phyloP scores from a whole-genome alignment of 2,797 vertebrate genomes.

The Gymnodraco acuticeps region DNA sequence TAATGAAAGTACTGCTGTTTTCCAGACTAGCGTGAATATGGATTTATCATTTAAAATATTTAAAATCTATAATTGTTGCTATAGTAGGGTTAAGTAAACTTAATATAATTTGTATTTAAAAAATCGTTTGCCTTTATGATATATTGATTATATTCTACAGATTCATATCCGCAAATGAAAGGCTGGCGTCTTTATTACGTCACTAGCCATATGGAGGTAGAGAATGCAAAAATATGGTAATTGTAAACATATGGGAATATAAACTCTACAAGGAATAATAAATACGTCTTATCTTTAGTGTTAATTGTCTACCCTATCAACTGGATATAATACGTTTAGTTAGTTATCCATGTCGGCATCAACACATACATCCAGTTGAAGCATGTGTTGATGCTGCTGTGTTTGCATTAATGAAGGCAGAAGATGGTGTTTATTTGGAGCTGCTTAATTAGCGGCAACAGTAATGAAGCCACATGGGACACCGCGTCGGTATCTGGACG shows the following conservation, averaged over 20 bases:
- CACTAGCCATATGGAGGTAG: background rate
- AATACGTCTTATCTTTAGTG: slow-evolving; percentile 11
- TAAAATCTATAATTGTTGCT: background rate
- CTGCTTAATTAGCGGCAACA: slow-evolving; percentile 83
- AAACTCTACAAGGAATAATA: slow-evolving; percentile 7
- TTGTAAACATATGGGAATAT: slow-evolving; percentile 30
- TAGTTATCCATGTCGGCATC: slow-evolving; percentile 54
- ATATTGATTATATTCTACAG: slow-evolving; percentile 21
- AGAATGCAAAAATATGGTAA: slow-evolving; percentile 4
- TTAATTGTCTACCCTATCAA: slow-evolving; percentile 32
- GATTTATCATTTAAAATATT: background rate
- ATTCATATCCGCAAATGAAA: slow-evolving; percentile 18
- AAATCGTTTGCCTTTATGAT: background rate
- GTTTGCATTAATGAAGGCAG: slow-evolving; percentile 80
- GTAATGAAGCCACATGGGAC: slow-evolving; percentile 84
- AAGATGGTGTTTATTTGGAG: slow-evolving; percentile 82
- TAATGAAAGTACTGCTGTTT: background rate
- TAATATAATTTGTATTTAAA: background rate
- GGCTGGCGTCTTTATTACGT: background rate
- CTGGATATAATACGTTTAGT: slow-evolving; percentile 42
- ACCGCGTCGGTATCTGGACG: slow-evolving; percentile 77
- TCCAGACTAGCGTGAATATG: background rate
- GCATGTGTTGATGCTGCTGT: slow-evolving; percentile 72
- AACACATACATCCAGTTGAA: slow-evolving; percentile 64
- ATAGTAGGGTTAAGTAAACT: background rate